Evolutionary conservation across 2,888 invertebrate genomes (phyloP).

Genomic region (Watsonalla binaria): DNA sequence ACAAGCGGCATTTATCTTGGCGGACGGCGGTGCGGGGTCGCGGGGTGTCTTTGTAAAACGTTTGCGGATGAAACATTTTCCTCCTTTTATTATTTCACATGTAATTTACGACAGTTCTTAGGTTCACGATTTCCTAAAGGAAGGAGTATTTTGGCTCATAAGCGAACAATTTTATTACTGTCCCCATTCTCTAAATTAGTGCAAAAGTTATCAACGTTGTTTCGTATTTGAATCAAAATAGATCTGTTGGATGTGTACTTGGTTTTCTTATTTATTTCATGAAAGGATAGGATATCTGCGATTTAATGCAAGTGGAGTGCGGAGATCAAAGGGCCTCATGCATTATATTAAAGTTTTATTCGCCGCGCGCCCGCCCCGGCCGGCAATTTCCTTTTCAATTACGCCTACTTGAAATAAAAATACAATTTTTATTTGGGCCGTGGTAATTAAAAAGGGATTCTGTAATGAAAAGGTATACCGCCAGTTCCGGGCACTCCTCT

Average conservation of each 20-base stretch:
- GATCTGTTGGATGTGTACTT: conserved; percentile 21
- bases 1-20: conserved; percentile 64
- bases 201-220: conserved; percentile 18
- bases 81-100: conserved; percentile 69
- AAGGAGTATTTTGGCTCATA: conserved; percentile 41
- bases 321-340: conserved; percentile 76
- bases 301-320: conserved; percentile 66
- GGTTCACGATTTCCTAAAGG: conserved; percentile 36
- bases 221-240: conserved; percentile 18
- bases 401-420: conserved; percentile 77
- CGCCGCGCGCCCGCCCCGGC: conserved; percentile 58
- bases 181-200: conserved; percentile 18
- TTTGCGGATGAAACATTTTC: conserved; percentile 66
- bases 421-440: conserved; percentile 75
- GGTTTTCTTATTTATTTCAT: conserved; percentile 33
- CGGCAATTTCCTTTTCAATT: conserved; percentile 78
- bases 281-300: conserved; percentile 50
- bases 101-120: conserved; percentile 67
- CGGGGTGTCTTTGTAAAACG: conserved; percentile 64
- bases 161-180: conserved; percentile 35
- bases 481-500: conserved; percentile 74
- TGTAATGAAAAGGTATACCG: conserved; percentile 78
- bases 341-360: conserved; percentile 78
- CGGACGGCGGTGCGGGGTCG: conserved; percentile 23
- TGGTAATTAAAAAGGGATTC: conserved; percentile 79